Conservation (phyloP, 2,888 invertebrate genomes). For the Epiblema foenella region DNA sequence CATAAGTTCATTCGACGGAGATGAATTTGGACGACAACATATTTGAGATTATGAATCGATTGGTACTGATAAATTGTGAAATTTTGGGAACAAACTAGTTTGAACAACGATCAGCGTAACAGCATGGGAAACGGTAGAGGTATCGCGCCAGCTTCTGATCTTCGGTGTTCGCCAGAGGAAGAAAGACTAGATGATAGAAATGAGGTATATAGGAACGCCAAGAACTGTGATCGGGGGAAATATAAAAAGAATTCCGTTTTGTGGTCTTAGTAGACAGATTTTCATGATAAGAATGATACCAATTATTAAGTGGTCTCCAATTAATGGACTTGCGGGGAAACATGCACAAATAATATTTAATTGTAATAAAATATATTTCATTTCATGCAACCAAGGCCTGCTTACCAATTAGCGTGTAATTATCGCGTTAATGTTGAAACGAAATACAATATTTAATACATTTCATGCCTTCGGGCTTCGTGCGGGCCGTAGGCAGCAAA, state of each 20-base stretch:
- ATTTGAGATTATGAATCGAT: background rate
- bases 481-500: conserved; percentile 12
- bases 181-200: background rate
- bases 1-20: conserved; percentile 6
- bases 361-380: background rate
- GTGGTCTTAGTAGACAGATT: background rate
- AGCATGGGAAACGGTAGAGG: no score
- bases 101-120: background rate
- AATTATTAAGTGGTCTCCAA: background rate
- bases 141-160: no score
- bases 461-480: background rate
- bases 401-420: background rate
- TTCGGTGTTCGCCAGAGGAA: background rate
- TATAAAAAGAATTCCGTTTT: background rate
- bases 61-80: background rate
- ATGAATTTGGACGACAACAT: background rate
- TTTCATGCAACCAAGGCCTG: background rate
- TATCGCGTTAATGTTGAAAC: background rate
- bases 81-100: background rate
- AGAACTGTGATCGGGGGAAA: no score
- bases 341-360: background rate
- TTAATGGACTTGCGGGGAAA: background rate
- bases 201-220: background rate
- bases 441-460: background rate
- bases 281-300: background rate